These are phyloP conservation scores for Eumeta japonica DNA, from an alignment of 1,140 invertebrate species.

Conservation along the genomic window DNA sequence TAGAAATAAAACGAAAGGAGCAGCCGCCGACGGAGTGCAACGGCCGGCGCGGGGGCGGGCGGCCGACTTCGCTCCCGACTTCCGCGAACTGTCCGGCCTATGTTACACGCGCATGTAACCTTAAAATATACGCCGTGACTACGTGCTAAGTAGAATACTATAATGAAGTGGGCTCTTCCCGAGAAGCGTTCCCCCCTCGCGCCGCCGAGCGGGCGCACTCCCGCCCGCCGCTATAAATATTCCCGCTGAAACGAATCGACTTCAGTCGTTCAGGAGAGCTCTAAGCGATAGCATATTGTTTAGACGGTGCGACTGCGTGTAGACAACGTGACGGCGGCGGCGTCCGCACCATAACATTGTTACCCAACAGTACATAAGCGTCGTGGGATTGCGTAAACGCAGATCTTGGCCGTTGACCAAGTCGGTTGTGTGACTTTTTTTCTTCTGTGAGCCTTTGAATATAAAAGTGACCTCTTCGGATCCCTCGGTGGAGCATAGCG, in stretches of 20 bases:
- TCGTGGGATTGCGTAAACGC: slow-evolving; percentile 21
- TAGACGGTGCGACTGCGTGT: slow-evolving; percentile 25
- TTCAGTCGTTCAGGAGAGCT: slow-evolving; percentile 47
- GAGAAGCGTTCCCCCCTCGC: slow-evolving; percentile 27
- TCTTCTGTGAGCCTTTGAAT: not conserved
- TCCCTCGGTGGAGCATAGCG: slow-evolving; percentile 5
- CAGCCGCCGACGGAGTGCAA: slow-evolving; percentile 22
- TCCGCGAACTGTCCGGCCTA: slow-evolving; percentile 44
- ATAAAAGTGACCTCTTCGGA: not conserved
- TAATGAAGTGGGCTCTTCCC: slow-evolving; percentile 35
- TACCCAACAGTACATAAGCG: slow-evolving; percentile 11
- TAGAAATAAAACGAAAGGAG: slow-evolving; percentile 10
- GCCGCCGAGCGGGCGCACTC: not conserved
- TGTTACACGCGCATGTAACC: no score
- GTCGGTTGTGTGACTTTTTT: not conserved
- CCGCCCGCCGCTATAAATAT: slow-evolving; percentile 42
- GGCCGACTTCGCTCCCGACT: no score
- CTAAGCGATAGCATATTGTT: slow-evolving; percentile 32
- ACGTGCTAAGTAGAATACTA: slow-evolving; percentile 41
- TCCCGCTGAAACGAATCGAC: slow-evolving; percentile 26
- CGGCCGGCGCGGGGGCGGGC: no score
- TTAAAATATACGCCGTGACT: slow-evolving; percentile 35
- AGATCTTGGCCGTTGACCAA: slow-evolving; percentile 6
- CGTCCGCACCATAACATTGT: slow-evolving; percentile 18
- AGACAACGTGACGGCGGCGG: slow-evolving; percentile 33